These are phyloP conservation scores for Neoascia interrupta DNA, from an alignment of 2,888 invertebrate genomes.

Conservation along the genomic window DNA sequence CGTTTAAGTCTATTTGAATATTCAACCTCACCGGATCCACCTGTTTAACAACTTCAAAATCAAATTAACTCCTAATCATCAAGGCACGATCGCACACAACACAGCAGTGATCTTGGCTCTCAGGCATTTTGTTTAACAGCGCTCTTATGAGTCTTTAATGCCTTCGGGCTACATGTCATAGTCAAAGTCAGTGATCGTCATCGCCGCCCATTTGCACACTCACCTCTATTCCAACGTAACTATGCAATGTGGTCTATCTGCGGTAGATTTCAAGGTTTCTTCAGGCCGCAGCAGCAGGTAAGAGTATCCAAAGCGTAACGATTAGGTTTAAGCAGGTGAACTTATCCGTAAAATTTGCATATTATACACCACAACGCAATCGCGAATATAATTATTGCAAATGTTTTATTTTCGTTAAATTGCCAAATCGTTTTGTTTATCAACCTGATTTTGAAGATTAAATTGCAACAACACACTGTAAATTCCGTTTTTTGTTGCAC, in stretches of 20 bases:
- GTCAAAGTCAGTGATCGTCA: neutral
- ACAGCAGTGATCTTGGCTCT: slow-evolving; percentile 50
- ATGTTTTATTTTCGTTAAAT: no score
- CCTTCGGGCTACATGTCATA: slow-evolving; percentile 5
- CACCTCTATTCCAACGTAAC: slow-evolving; percentile 21
- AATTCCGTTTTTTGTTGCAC: slow-evolving; percentile 29
- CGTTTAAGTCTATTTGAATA: slow-evolving; percentile 26
- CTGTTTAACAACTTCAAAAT: slow-evolving; percentile 44
- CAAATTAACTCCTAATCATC: slow-evolving; percentile 40
- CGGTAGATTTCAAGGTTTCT: slow-evolving; percentile 36
- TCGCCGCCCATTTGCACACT: slow-evolving; percentile 19
- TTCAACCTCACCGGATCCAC: slow-evolving; percentile 18
- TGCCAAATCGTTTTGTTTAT: slow-evolving; percentile 26
- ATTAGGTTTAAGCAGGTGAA: slow-evolving; percentile 26
- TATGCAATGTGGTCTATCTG: slow-evolving; percentile 13
- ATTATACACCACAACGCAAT: slow-evolving; percentile 35
- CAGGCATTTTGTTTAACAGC: slow-evolving; percentile 23
- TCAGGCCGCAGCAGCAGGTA: slow-evolving; percentile 5
- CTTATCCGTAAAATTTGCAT: slow-evolving; percentile 45
- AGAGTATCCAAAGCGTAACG: slow-evolving; percentile 33
- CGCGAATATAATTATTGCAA: no score
- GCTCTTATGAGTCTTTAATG: neutral
- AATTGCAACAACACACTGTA: slow-evolving; percentile 12
- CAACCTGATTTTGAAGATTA: slow-evolving; percentile 5
- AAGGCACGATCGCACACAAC: slow-evolving; percentile 39